These are phyloP conservation scores for Luidia sarsii DNA, from an alignment of 53 echinoderm and acorn worm genomes.

Conservation along the genomic window DNA sequence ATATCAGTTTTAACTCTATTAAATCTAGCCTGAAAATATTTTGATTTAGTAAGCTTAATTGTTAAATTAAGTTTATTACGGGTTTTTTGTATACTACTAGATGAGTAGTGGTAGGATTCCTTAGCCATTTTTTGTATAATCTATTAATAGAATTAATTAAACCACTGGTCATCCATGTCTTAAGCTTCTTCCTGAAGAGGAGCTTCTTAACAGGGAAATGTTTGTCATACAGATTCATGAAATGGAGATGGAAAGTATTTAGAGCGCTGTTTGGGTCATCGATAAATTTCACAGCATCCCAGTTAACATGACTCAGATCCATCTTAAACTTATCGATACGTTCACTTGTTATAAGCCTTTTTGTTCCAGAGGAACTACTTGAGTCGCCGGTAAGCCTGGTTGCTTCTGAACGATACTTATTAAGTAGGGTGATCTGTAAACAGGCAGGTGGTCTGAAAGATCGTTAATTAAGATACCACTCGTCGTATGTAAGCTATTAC, in stretches of 20 bases:
- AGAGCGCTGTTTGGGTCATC: not conserved
- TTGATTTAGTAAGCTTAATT: not conserved
- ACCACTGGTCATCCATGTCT: not conserved
- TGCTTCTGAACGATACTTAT: not conserved
- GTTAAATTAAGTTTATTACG: not conserved
- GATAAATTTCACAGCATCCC: not conserved
- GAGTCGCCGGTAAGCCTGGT: not conserved
- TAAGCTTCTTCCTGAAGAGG: not conserved
- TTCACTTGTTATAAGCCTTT: not conserved
- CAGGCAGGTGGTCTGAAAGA: not conserved
- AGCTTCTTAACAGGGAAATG: no score
- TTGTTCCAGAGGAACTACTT: no score
- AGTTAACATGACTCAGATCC: not conserved
- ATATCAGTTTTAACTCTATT: not conserved
- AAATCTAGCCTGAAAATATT: not conserved
- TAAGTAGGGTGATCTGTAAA: not conserved
- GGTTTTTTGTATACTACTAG: not conserved
- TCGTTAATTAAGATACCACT: slow-evolving; percentile 8
- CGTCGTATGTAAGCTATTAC: not conserved
- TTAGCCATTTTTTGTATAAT: not conserved
- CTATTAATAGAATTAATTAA: not conserved
- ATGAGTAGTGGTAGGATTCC: not conserved
- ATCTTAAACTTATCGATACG: not conserved
- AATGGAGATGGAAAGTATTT: not conserved
- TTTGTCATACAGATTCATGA: not conserved